phyloP scores from a whole-genome alignment of 2,888 invertebrate genomes.

The Philereme transversata region DNA sequence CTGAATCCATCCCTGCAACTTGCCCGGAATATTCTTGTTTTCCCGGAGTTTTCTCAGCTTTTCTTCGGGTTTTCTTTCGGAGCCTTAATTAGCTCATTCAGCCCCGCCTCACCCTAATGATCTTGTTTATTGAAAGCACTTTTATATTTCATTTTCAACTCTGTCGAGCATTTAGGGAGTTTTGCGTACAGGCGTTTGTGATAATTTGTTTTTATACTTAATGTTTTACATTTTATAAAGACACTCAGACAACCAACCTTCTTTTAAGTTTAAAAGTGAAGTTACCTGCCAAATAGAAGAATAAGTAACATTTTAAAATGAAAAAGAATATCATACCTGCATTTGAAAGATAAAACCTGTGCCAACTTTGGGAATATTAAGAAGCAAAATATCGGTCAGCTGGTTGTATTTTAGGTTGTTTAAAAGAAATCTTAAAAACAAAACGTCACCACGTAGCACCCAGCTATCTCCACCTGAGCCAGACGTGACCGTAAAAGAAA shows the following conservation, averaged over 20 bases:
- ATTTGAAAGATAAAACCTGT: not conserved
- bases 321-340: not conserved
- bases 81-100: constrained; percentile 83
- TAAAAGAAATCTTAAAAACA: constrained; percentile 21
- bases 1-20: constrained; percentile 51
- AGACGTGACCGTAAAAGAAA: constrained; percentile 83
- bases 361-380: not conserved
- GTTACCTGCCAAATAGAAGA: not conserved
- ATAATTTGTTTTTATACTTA: constrained; percentile 13
- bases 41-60: constrained; percentile 79
- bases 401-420: constrained; percentile 6
- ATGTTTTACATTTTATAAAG: too few relatives aligned
- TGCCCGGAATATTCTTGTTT: constrained; percentile 79
- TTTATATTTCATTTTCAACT: constrained; percentile 75
- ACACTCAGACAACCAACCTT: too few relatives aligned
- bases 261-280: too few relatives aligned
- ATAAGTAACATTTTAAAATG: not conserved
- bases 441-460: constrained; percentile 48
- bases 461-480: constrained; percentile 63
- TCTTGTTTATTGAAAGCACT: constrained; percentile 80
- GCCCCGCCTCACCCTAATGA: constrained; percentile 63
- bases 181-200: constrained; percentile 43
- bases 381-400: constrained; percentile 6
- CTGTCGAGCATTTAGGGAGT: constrained; percentile 68
- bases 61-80: constrained; percentile 81